Base-by-base conservation (phyloP, 1,140 invertebrate species). In the Streblospio benedicti region DNA sequence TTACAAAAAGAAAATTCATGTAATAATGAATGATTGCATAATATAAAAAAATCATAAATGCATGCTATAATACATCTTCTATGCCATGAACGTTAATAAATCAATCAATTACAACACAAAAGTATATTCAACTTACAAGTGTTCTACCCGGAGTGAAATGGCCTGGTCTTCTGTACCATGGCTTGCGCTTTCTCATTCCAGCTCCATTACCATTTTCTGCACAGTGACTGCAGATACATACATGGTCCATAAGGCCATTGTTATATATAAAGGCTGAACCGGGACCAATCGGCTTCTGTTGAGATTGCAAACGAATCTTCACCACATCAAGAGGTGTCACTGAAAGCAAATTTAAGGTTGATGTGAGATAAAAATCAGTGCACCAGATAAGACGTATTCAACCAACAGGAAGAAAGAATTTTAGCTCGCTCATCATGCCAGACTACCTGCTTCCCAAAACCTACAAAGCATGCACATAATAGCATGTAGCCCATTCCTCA, bases 311-410 rank as follows among this genome's bases (percentile, higher is more conserved):
- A 32, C 96, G 83, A 63, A 97, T 96, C 82, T 99, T 99, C 0
- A 99, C 91, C 25, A 99, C 96, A 84, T 99, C 96, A 62, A 99
- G 78, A 0, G 96, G 96, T 4, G 96, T 99, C 69, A 99, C 94
- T 97, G 73, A 44, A 85, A 85, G 66, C 57, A 55, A 62, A 67
- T 12, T 18, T n/a, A 55, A 60, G 50, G 18, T 14, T 18, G 6
- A 16, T 20, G 33, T 5, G 18, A n/a, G 41, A 12, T 55, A 23
- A 18, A 27, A 33, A 55, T 18, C 28, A 38, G 33, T 4, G 28
- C 31, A 30, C 23, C 23, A 30, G 18, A 18, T 12, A 9, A n/a
- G 31, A 16, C 50, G n/a, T 9, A 9, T 38, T 9, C 9, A 52
- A 12, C 50, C 9, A 38, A 38, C 35, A 9, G 35, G n/a, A n/a